Evolutionary conservation across 1,140 invertebrate genomes (phyloP).

Genomic region (Eurosta solidaginis): DNA sequence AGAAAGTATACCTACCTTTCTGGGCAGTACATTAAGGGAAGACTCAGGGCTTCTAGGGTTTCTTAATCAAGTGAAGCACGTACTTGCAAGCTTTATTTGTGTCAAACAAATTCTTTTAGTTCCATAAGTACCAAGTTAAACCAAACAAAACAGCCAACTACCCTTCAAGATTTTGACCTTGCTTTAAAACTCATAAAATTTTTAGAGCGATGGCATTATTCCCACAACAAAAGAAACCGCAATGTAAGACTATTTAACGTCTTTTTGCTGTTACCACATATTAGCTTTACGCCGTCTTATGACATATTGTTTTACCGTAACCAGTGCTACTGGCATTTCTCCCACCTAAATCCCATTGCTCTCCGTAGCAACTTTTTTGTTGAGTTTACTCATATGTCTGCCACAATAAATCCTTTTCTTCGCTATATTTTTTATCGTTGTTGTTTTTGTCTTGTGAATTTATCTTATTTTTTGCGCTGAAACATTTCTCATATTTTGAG

Average conservation of each 20-base stretch:
- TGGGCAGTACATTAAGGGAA: too few relatives aligned
- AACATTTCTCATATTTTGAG: constrained; percentile 17
- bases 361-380: background rate
- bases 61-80: too few relatives aligned
- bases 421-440: background rate
- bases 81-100: too few relatives aligned
- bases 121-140: too few relatives aligned
- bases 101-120: too few relatives aligned
- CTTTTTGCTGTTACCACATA: background rate
- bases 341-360: background rate
- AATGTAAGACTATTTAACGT: background rate
- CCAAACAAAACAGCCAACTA: too few relatives aligned
- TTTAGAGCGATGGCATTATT: background rate
- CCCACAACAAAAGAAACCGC: background rate
- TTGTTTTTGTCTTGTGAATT: background rate
- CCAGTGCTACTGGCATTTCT: background rate
- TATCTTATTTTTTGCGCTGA: background rate
- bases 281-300: background rate
- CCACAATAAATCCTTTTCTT: constrained; percentile 29
- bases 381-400: background rate
- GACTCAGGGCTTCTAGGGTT: too few relatives aligned
- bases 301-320: background rate
- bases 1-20: too few relatives aligned
- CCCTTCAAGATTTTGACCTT: too few relatives aligned
- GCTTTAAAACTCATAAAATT: too few relatives aligned